Conservation (phyloP, 2,888 invertebrate genomes). For the Protula sp. region DNA sequence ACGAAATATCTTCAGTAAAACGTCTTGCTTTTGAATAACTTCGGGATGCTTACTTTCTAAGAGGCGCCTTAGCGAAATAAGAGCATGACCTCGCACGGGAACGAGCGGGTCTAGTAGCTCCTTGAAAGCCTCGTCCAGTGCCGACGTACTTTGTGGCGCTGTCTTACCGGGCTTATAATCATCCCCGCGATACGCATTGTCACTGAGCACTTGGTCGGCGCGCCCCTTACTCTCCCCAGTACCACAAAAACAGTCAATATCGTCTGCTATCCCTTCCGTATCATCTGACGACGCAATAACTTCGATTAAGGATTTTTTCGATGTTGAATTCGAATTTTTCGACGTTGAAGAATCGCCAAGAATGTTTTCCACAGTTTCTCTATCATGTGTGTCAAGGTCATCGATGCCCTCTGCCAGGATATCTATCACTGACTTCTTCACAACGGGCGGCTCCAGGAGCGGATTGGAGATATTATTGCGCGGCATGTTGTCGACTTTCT, state of each 20-base stretch:
- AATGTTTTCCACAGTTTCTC: too few relatives aligned
- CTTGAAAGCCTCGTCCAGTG: conserved; percentile 58
- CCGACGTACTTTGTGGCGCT: background rate
- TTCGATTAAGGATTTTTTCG: conserved; percentile 10
- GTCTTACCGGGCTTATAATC: background rate
- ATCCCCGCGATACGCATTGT: background rate
- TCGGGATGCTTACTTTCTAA: conserved; percentile 64
- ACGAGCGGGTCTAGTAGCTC: conserved; percentile 68
- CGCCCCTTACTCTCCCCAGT: background rate
- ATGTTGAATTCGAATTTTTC: too few relatives aligned
- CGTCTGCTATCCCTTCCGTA: background rate
- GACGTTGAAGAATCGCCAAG: too few relatives aligned
- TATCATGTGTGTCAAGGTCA: background rate
- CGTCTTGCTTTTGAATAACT: conserved; percentile 56
- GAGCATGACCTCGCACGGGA: conserved; percentile 76
- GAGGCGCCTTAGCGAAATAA: conserved; percentile 69
- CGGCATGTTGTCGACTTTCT: background rate
- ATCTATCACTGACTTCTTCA: too few relatives aligned
- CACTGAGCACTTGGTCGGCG: background rate
- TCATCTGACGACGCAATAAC: conserved; percentile 5
- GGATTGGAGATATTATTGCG: too few relatives aligned
- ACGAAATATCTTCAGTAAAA: conserved; percentile 69
- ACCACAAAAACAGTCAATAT: too few relatives aligned
- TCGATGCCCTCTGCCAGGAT: too few relatives aligned
- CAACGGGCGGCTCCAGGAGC: too few relatives aligned